Evolutionary conservation across 1,140 invertebrate species (phyloP).

Genomic region (Bathynomus jamesi): DNA sequence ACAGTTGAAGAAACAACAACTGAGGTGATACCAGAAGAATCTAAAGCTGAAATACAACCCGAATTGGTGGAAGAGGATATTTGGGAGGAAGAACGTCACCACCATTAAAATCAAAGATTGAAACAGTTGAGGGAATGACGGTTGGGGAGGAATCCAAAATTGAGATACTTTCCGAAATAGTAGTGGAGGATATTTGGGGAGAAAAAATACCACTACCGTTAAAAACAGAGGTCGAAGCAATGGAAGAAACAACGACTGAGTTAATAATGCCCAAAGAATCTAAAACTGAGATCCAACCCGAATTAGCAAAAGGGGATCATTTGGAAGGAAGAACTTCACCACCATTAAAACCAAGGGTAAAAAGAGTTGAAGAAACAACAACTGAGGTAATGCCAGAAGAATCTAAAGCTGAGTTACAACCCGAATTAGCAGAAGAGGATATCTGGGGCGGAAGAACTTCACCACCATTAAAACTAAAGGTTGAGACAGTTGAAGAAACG

Average conservation of each 20-base stretch:
- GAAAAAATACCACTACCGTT: neutral
- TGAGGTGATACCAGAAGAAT: neutral
- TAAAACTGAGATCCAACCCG: too few species aligned
- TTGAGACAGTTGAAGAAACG: too few species aligned
- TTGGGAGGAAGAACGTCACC: too few species aligned
- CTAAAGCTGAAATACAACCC: neutral
- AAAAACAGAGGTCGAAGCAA: neutral
- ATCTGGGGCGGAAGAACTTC: neutral
- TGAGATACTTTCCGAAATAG: neutral
- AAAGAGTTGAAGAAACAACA: too few species aligned
- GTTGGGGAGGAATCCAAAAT: neutral
- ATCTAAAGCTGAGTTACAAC: too few species aligned
- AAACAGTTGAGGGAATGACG: neutral
- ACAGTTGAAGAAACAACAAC: neutral
- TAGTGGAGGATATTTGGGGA: neutral
- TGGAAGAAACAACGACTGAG: neutral
- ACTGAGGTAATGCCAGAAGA: too few species aligned
- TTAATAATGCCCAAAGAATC: too few species aligned
- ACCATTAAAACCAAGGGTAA: too few species aligned
- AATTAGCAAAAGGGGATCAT: neutral
- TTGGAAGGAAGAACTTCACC: neutral
- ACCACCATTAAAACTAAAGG: too few species aligned
- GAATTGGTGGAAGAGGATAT: neutral
- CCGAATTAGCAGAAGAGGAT: neutral
- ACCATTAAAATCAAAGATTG: too few species aligned